phyloP scores from a whole-genome alignment of 2,888 invertebrate genomes.

The Prenolepis imparis region DNA sequence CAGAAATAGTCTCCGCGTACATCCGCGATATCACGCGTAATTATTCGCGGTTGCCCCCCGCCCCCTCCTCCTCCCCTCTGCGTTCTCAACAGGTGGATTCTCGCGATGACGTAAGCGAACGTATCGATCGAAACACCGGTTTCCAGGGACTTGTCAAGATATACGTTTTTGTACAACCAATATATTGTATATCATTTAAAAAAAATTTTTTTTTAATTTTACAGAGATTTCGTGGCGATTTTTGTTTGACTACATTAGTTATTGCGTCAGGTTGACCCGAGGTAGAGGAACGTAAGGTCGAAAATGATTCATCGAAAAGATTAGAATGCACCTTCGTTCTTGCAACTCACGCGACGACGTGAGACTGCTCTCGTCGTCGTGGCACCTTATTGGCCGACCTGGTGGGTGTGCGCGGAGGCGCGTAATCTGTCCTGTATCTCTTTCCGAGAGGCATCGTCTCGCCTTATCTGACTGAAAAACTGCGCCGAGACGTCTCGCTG shows the following conservation, averaged over 20 bases:
- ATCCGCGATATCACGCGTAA: not conserved
- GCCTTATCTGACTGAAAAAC: constrained; percentile 62
- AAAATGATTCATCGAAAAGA: not conserved
- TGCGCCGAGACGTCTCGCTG: constrained; percentile 6
- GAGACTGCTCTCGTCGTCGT: constrained; percentile 47
- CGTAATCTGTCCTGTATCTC: constrained; percentile 63
- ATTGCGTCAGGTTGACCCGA: not conserved
- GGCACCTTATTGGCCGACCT: constrained; percentile 70
- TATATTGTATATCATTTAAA: not conserved
- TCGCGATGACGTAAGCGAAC: not conserved
- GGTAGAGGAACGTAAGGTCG: not conserved
- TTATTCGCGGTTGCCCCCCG: not conserved
- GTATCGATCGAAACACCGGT: constrained; percentile 60
- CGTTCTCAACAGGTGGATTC: constrained; percentile 66
- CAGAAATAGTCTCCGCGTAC: not conserved
- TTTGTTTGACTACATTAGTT: not conserved
- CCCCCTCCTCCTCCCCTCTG: too few relatives aligned
- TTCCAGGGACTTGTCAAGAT: not conserved
- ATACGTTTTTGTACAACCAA: not conserved
- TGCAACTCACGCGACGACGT: not conserved
- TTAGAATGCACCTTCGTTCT: not conserved
- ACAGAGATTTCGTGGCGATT: not conserved
- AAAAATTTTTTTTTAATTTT: too few relatives aligned
- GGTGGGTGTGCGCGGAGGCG: constrained; percentile 72
- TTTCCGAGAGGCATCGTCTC: not conserved